Evolutionary conservation across 2,113 vertebrate genomes (phyloP).

Genomic region (Campylomormyrus numenius): DNA sequence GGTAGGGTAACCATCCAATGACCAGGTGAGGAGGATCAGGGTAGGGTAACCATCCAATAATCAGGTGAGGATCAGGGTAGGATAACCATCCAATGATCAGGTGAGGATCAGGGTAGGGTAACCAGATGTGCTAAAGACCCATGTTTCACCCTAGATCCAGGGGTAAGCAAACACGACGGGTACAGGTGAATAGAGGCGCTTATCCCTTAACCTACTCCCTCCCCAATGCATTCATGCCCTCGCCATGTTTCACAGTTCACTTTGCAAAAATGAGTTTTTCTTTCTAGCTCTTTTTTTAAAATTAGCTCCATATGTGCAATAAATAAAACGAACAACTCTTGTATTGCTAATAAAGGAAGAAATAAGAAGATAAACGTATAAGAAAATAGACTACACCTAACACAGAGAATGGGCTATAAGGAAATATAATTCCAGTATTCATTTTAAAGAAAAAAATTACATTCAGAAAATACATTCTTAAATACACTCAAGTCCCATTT

Average conservation of each 20-base stretch:
- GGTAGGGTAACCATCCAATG: background rate
- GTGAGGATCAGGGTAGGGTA: background rate
- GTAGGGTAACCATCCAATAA: background rate
- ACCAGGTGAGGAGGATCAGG: background rate
- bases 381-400: conserved; percentile 25
- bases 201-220: background rate
- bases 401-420: conserved; percentile 42
- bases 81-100: too few species aligned
- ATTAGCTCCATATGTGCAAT: background rate
- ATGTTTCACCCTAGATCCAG: background rate
- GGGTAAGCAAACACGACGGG: background rate
- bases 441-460: conserved; percentile 6
- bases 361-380: conserved; percentile 19
- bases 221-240: background rate
- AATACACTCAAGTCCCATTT: conserved; percentile 61
- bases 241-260: background rate
- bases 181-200: background rate
- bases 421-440: conserved; percentile 38
- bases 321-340: conserved; percentile 7
- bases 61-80: background rate
- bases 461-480: conserved; percentile 58
- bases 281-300: background rate
- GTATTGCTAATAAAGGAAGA: conserved; percentile 24
- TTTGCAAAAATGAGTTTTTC: background rate
- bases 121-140: background rate